Evolutionary conservation across 2,797 vertebrate species (phyloP), one percentile per base, ranked within the genome.

Genomic region (Peromyscus eremicus): DNA sequence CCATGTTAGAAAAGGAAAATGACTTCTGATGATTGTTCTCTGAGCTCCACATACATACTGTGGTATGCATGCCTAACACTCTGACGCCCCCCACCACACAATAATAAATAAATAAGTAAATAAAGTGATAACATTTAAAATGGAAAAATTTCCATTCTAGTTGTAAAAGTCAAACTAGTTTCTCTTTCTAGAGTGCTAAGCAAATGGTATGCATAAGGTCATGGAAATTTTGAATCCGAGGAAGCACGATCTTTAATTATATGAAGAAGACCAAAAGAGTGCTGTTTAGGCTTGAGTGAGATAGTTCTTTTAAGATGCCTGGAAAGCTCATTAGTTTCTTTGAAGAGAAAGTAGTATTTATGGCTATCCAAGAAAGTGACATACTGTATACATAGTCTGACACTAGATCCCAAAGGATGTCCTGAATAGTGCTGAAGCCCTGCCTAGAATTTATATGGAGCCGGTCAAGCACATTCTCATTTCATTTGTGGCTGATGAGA

Each of bases 401-500:
- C 6, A 57, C 12, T 49, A 88, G 49, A 77, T 77, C 37, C 21
- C 55, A 49, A 94, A 70, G 14, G 88, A 64, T 43, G 27, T 85
- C n/a, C n/a, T 62, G 13, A 52, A 87, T 34, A 80, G 86, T 77
- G 17, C 11, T 89, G 43, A 92, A 66, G 16, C 34, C 77, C 46
- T 81, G 49, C 12, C 66, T 84, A 77, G 46, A 92, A 64, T 86
- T 85, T 96, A 34, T 70, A 75, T 57, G 16, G 49, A 83, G 52
- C 32, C 10, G 62, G 14, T 71, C 40, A 83, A 79, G 16, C 14
- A 6, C 40, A 37, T 91, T 92, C 37, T 82, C 16, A 77, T 77
- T 96, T 93, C 66, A 89, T 85, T 96, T 87, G 71, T 29, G n/a
- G 79, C 79, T 92, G 73, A 83, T 82, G 25, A 37, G 4, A 83